Base-by-base conservation (phyloP, 2,113 vertebrate species). In the Myocastor coypus region DNA sequence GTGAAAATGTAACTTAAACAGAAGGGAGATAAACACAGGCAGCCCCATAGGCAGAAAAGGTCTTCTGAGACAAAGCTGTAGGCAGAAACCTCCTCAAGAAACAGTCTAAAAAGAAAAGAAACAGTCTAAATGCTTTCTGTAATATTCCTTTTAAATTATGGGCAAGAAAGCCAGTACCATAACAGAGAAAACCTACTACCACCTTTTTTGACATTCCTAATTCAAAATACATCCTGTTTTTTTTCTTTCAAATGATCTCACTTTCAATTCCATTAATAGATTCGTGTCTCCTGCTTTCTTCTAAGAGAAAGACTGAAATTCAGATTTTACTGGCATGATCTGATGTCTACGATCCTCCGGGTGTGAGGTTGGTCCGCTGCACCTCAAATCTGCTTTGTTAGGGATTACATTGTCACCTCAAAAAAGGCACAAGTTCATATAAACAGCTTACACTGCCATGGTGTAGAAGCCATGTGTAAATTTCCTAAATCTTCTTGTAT, bases 401-500 rank as follows among this genome's bases (percentile, higher is more conserved):
- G 73, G 50, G 46, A 93, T 94, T 96, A 94, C 68, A 86, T 42
- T 59, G 30, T 91, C 42, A 32, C 90, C 71, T 95, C 46, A 64
- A 61, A 61, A 52, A 95, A 69, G 52, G 52, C 64, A 78, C 57
- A 93, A 37, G 28, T 84, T 94, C 34, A 73, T 82, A 91, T 80
- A 83, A 91, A 87, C 59, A 81, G 87, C 16, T 89, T 84, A 64
- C 5, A 17, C 69, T 80, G n/a, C 73, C 78, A 83, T 17, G 32
- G n/a, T 95, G 92, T 88, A 85, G 88, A 97, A 92, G 81, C 71
- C 71, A 17, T 85, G 30, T 81, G 57, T 93, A 91, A 87, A 94
- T 96, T 95, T 87, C 34, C 71, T 68, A 83, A 96, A 94, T 88
- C 64, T 40, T 83, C 81, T 82, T 88, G 59, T 94, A 89, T 94